Conservation (phyloP, 2,797 vertebrate species). For the Steatocranus sp. region DNA sequence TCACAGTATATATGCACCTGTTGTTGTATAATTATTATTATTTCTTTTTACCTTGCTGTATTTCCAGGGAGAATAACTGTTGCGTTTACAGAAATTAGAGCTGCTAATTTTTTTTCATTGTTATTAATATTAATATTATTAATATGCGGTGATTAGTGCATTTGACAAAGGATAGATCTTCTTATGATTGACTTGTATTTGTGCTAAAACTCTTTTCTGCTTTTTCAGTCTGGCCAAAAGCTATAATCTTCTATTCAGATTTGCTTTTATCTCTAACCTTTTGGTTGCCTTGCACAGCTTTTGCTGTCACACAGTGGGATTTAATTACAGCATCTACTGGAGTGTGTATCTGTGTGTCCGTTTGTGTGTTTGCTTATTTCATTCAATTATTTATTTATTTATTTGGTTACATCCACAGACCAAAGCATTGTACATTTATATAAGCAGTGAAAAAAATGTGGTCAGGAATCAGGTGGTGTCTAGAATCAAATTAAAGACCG, state of each 20-base stretch:
- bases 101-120: too few relatives aligned
- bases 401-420: neutral
- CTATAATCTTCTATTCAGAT: neutral
- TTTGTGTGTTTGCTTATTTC: neutral
- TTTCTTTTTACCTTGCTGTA: neutral
- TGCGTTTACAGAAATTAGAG: neutral
- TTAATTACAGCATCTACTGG: neutral
- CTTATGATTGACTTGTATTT: neutral
- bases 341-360: neutral
- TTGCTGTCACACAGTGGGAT: neutral
- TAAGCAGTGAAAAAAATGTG: neutral
- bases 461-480: slow-evolving; percentile 20
- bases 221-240: neutral
- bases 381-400: neutral
- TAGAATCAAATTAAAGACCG: slow-evolving; percentile 15
- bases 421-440: neutral
- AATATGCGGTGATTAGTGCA: neutral
- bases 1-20: neutral
- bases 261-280: neutral
- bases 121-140: neutral
- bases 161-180: neutral
- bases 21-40: too few relatives aligned
- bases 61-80: neutral
- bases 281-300: neutral
- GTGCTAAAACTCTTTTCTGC: neutral